These are phyloP conservation scores for Cossypha niveicapilla DNA, from an alignment of 2,797 vertebrate species.

Conservation along the genomic window DNA sequence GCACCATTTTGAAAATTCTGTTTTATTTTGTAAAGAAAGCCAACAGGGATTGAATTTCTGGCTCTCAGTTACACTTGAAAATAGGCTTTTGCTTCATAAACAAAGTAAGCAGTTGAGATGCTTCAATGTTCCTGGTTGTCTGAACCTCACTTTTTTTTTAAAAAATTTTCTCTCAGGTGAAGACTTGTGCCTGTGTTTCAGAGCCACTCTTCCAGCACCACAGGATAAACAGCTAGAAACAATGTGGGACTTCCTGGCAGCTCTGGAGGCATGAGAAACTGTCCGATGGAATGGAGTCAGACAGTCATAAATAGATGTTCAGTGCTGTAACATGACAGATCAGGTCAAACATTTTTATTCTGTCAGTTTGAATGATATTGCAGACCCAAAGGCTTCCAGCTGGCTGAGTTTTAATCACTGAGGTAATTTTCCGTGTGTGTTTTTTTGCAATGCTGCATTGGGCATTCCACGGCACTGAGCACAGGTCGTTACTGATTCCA, in stretches of 20 bases:
- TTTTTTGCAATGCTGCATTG: not conserved
- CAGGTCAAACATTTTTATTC: constrained; percentile 65
- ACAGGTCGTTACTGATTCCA: not conserved
- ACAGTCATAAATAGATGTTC: not conserved
- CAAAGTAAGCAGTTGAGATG: not conserved
- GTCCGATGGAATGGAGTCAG: constrained; percentile 15
- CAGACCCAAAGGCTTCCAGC: not conserved
- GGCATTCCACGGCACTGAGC: not conserved
- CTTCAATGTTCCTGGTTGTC: not conserved
- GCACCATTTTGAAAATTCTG: not conserved
- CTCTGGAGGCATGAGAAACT: not conserved
- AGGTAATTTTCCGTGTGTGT: not conserved
- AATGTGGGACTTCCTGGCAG: not conserved
- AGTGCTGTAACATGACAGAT: constrained; percentile 47
- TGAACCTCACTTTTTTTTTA: not conserved
- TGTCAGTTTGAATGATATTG: constrained; percentile 45
- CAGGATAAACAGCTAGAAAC: not conserved
- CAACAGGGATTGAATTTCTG: not conserved
- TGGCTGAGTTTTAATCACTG: constrained; percentile 8
- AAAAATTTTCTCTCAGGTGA: not conserved
- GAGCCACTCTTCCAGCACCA: not conserved
- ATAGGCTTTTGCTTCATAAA: not conserved
- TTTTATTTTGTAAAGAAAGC: not conserved
- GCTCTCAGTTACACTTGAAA: not conserved
- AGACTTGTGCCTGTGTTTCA: not conserved